phyloP scores from a whole-genome alignment of 2,888 invertebrate genomes.

The Cistogaster globosa region DNA sequence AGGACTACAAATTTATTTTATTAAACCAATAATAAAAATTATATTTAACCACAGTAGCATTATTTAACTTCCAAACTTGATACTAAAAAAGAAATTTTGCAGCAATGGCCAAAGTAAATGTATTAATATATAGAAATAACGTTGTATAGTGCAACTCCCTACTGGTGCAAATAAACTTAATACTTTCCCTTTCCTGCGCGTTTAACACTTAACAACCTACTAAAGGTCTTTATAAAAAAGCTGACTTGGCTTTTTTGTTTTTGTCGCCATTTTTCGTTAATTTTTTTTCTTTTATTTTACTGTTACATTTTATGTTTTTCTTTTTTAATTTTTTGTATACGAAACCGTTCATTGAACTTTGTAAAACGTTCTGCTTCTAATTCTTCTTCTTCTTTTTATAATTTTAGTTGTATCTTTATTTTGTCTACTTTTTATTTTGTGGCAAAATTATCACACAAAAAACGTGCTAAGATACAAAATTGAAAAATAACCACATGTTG shows the following conservation, averaged over 20 bases:
- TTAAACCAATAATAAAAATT: too few relatives aligned
- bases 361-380: conserved; percentile 27
- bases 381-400: conserved; percentile 27
- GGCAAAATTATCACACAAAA: conserved; percentile 11
- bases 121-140: background rate
- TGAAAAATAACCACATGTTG: conserved; percentile 60
- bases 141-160: background rate
- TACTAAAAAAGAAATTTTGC: too few relatives aligned
- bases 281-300: conserved; percentile 27
- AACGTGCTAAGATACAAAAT: conserved; percentile 34
- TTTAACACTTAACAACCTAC: conserved; percentile 42
- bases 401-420: conserved; percentile 48
- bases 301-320: conserved; percentile 1
- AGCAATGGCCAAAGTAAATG: background rate
- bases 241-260: conserved; percentile 53
- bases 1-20: too few relatives aligned
- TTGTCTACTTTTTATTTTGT: conserved; percentile 48
- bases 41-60: background rate
- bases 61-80: too few relatives aligned
- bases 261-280: conserved; percentile 47
- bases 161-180: background rate
- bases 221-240: conserved; percentile 41
- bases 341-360: conserved; percentile 71
- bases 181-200: conserved; percentile 15
- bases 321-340: conserved; percentile 50